Evolutionary conservation across 2,113 vertebrate genomes (phyloP).

Genomic region (Sceloporus undulatus): DNA sequence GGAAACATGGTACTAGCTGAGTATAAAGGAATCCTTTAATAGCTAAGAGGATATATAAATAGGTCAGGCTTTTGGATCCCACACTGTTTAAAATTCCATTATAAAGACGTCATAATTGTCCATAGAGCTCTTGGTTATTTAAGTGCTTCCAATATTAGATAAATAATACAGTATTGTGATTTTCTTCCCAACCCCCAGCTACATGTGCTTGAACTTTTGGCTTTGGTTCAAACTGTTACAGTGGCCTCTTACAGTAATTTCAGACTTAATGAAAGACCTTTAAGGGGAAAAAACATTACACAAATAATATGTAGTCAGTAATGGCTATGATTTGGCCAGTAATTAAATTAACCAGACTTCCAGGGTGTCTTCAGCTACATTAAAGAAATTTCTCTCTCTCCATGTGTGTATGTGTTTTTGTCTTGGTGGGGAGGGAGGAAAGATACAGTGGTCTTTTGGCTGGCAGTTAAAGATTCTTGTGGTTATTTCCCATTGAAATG

Average conservation of each 20-base stretch:
- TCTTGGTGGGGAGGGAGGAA: not conserved
- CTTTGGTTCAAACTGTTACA: slow-evolving; percentile 39
- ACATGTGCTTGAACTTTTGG: slow-evolving; percentile 44
- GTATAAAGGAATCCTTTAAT: not conserved
- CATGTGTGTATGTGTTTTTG: too few species aligned
- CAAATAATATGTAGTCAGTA: slow-evolving; percentile 39
- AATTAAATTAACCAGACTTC: slow-evolving; percentile 41
- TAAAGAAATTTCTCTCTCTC: slow-evolving; percentile 8
- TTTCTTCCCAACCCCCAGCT: slow-evolving; percentile 5
- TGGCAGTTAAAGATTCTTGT: slow-evolving; percentile 21
- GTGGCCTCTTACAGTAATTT: not conserved
- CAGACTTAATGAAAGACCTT: slow-evolving; percentile 16
- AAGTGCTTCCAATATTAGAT: slow-evolving; percentile 11
- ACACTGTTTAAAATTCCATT: slow-evolving; percentile 42
- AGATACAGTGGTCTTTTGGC: slow-evolving; percentile 11
- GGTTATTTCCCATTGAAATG: slow-evolving; percentile 36
- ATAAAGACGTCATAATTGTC: slow-evolving; percentile 10
- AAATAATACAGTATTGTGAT: slow-evolving; percentile 36
- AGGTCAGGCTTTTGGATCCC: slow-evolving; percentile 30
- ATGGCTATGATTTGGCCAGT: slow-evolving; percentile 30
- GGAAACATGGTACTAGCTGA: not conserved
- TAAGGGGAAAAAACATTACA: not conserved
- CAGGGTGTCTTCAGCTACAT: slow-evolving; percentile 38
- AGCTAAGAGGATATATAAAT: not conserved
- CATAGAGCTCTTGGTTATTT: slow-evolving; percentile 18